Evolutionary conservation across 2,888 invertebrate species (phyloP), one percentile per base, ranked within the genome.

Genomic region (Mesorhabditis belari): DNA sequence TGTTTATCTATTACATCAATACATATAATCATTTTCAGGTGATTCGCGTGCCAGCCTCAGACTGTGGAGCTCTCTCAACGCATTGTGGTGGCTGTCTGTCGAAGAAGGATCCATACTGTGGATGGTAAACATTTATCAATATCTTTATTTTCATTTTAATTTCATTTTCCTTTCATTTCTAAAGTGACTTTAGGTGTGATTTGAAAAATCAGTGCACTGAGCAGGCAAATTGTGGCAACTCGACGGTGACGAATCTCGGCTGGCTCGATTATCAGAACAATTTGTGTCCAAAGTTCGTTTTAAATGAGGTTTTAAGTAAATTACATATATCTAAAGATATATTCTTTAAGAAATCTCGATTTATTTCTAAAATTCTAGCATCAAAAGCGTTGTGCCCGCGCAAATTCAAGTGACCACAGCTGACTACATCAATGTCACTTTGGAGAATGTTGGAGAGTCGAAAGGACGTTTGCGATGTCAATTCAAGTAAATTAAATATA

Each of bases 61-160:
- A 61, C 3, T 78, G 77, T 61, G 66, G 69, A 21, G 50, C 66
- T 2, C 61, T 66, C 0, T 60, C 67, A 2, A 29, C 55, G 5
- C 60, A 61, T 5, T 70, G 70, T 55, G 55, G 60, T 29, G 63
- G 55, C 4, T 70, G 70, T 56, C 61, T 70, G 25, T 28, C 63
- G 25, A 57, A 59, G 5, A 60, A 90, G 82, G 93, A 94, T 85
- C 94, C 94, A 0, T 94, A 93, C 82, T 95, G 94, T 83, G 94
- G 94, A 65, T 94, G 94, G 94, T n/a, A n/a, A n/a, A n/a, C n/a
- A n/a, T n/a, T n/a, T n/a, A n/a, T n/a, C n/a, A n/a, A 94, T 94
- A n/a, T n/a, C 85, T n/a, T 21, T 9, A 23, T 51, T 51, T 9
- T 6, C 9, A 9, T 51, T n/a, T 51, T 51, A 19, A 6, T n/a